Evolutionary conservation across 2,888 invertebrate genomes (phyloP).

Genomic region (Coenonympha glycerion): DNA sequence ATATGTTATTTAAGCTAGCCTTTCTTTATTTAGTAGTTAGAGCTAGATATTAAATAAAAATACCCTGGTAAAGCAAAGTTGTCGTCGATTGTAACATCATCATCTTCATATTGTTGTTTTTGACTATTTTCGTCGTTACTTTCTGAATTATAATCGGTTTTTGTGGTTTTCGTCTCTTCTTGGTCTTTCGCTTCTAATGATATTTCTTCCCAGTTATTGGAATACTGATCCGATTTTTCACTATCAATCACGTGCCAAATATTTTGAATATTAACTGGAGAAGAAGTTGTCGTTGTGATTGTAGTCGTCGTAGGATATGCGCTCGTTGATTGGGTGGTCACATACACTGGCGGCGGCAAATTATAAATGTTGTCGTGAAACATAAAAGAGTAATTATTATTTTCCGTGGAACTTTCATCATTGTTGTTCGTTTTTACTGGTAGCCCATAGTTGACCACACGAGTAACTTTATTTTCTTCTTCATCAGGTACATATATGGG

Average conservation of each 20-base stretch:
- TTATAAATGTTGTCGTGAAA: conserved; percentile 53
- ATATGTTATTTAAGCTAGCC: too few species aligned
- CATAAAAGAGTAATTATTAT: conserved; percentile 51
- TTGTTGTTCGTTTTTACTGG: conserved; percentile 29
- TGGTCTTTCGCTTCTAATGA: conserved; percentile 35
- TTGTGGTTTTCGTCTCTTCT: conserved; percentile 15
- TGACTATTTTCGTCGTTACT: conserved; percentile 15
- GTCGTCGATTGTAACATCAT: conserved; percentile 39
- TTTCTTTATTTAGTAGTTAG: too few species aligned
- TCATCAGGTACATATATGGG: conserved; percentile 60
- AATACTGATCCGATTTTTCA: conserved; percentile 52
- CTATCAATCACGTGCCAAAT: conserved; percentile 69
- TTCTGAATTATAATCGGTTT: conserved; percentile 23
- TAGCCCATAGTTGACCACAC: conserved; percentile 38
- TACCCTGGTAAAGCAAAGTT: conserved; percentile 67
- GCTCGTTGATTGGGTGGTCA: conserved; percentile 32
- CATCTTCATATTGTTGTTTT: conserved; percentile 26
- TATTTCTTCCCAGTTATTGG: conserved; percentile 57
- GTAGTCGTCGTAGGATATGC: conserved; percentile 36
- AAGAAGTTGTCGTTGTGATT: conserved; percentile 38
- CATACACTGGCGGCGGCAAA: conserved; percentile 40
- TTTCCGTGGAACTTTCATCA: conserved; percentile 36
- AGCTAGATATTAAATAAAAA: conserved; percentile 5
- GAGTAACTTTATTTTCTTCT: conserved; percentile 32
- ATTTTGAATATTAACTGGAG: conserved; percentile 51